Base-by-base conservation (phyloP, 2,797 vertebrate species). In the Huso huso region DNA sequence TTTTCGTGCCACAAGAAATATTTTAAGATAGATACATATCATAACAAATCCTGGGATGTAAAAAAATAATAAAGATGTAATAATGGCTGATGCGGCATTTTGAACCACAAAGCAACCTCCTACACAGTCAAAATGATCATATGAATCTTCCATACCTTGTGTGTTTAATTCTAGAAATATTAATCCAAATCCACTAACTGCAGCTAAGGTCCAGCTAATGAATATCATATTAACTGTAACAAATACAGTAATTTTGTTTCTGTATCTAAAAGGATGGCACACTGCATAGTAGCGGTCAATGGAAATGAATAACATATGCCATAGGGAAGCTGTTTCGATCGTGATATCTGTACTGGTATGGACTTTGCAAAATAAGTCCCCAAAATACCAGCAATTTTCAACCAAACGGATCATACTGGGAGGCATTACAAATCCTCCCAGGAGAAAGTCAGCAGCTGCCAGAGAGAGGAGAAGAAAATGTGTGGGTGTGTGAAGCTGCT, bases 231-330 rank as follows among this genome's bases (percentile, higher is more conserved):
- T 37, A 37, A 37, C 23, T 37, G 23, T 37, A 37, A 37, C 23
- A 10, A 9, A 55, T 55, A 55, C n/a, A 3, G 52, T 55, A n/a
- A 55, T 55, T 55, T 9, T 55, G 9, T 55, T n/a, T 55, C 52
- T 9, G n/a, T 55, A 55, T 55, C 8, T 7, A n/a, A 60, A 6
- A 7, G 58, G 58, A 18, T 60, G 10, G n/a, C 58, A 60, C 8
- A 60, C 58, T 60, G 58, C 58, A 60, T 60, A 60, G 58, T 60
- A 60, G 15, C 58, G 58, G 8, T 60, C 58, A 8, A 60, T 60
- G 12, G 10, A 8, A 60, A 60, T 60, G 58, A 60, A 60, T 3
- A 60, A 15, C 13, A 60, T 7, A 18, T 60, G 58, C 13, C 9
- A 7, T 60, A 12, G 8, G 8, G 58, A 60, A n/a, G 58, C 58